Base-by-base conservation (phyloP, 2,888 invertebrate genomes). In the Suillia variegata region DNA sequence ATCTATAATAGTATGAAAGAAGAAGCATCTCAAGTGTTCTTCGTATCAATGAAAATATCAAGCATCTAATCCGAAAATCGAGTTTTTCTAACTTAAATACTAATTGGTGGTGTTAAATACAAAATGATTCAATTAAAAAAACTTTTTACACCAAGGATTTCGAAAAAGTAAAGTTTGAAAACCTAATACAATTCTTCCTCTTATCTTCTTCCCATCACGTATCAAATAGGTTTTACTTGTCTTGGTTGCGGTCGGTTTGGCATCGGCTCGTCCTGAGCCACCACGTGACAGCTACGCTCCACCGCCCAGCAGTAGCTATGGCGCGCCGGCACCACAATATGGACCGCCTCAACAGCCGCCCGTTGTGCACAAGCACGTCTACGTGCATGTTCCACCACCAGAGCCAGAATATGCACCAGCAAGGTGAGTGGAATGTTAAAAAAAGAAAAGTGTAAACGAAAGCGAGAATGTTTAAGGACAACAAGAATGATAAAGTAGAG, bases 371-470 rank as follows among this genome's bases (percentile, higher is more conserved):
- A 94, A 94, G 78, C 94, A 94, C 79, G 93, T 94, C 13, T 94
- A 94, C 83, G 93, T 94, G 17, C 94, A 94, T 81, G 93, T 94
- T 17, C 93, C 94, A 52, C 94, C 93, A 58, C 93, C 93, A 73
- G 93, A 94, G 81, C 90, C 89, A 26, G 93, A 93, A 74, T 86
- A 89, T 75, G 87, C 87, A 34, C 86, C 88, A 18, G 87, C 90
- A 18, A 89, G 86, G 77, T 87, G 79, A 78, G 84, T 81, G 12
- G n/a, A n/a, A n/a, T n/a, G n/a, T n/a, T n/a, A n/a, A n/a, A n/a
- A n/a, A 49, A 42, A 24, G 34, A 1, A 18, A 1, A 5, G 10
- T 26, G n/a, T 15, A n/a, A 18, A 17, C 20, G 8, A 49, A 50
- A 50, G 22, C 22, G 24, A 24, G 15, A 24, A 50, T 24, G 22